A percentile compares a stretch with the other conserved stretches of the same genome.
Evolutionary conservation across 2,113 vertebrate genomes (phyloP).

Genomic region (Dromiciops gliroides): DNA sequence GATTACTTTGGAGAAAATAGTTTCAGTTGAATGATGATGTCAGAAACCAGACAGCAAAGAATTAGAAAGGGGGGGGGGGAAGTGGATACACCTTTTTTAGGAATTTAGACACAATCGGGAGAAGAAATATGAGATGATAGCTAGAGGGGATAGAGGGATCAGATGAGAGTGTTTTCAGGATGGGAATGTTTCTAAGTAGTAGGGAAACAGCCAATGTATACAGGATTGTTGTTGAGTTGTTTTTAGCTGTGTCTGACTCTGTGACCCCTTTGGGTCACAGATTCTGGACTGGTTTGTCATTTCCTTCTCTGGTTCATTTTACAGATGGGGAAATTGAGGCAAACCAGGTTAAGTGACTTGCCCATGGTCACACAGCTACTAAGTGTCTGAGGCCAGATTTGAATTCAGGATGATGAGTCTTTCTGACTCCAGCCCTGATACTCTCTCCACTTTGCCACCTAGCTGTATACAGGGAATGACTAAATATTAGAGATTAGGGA

Average conservation of each 20-base stretch:
- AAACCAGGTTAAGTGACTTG: too few relatives aligned
- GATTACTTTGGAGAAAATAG: background rate
- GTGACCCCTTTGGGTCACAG: too few relatives aligned
- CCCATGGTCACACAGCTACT: background rate
- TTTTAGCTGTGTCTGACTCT: background rate
- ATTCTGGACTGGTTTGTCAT: too few relatives aligned
- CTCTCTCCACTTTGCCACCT: background rate
- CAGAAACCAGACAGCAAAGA: background rate
- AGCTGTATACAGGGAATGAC: background rate
- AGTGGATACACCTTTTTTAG: background rate
- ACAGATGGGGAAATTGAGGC: background rate
- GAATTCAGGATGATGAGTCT: background rate
- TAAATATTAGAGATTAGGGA: background rate
- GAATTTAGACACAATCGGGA: background rate
- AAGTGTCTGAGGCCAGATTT: background rate
- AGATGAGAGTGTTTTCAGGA: background rate
- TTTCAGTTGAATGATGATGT: background rate
- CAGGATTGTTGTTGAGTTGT: background rate
- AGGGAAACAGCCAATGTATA: background rate
- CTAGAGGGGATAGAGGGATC: background rate
- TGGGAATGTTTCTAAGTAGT: background rate
- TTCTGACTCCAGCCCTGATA: background rate
- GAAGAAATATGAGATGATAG: background rate
- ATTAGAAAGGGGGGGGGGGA: background rate
- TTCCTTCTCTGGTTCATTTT: background rate